A percentile compares a stretch with the other conserved stretches of the same genome.
Conservation (phyloP, 2,797 vertebrate species). For the Parauchenoglanis punctatus region DNA sequence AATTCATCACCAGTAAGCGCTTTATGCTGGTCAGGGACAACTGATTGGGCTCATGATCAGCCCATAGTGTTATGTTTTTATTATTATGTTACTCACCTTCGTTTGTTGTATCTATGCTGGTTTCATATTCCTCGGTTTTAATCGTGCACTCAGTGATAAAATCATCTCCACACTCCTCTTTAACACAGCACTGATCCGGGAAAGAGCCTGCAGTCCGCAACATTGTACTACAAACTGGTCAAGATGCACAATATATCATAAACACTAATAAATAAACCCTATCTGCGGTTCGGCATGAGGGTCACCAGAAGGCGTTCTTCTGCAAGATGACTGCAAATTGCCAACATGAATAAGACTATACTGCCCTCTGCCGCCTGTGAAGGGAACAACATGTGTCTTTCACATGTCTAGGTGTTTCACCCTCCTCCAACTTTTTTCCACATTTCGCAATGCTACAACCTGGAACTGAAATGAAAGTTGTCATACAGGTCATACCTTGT, state of each 20-base stretch:
- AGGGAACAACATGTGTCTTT: too few relatives aligned
- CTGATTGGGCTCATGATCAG: not conserved
- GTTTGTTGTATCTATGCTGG: slow-evolving; percentile 8
- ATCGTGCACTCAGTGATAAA: not conserved
- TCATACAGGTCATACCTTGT: not conserved
- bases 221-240: not conserved
- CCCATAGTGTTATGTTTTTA: not conserved
- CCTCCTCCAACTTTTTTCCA: not conserved
- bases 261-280: not conserved
- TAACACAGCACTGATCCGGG: not conserved
- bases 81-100: slow-evolving; percentile 15
- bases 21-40: not conserved
- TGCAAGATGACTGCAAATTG: not conserved
- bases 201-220: not conserved
- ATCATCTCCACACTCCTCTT: slow-evolving; percentile 30
- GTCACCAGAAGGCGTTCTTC: slow-evolving; percentile 9
- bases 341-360: not conserved
- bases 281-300: not conserved
- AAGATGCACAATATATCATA: too few relatives aligned
- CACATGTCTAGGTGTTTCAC: not conserved
- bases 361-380: slow-evolving; percentile 43
- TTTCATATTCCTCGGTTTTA: slow-evolving; percentile 31
- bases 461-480: not conserved
- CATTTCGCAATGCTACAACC: not conserved
- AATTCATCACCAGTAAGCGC: not conserved